phyloP scores from a whole-genome alignment of 2,888 invertebrate species.

The Serripes groenlandicus region DNA sequence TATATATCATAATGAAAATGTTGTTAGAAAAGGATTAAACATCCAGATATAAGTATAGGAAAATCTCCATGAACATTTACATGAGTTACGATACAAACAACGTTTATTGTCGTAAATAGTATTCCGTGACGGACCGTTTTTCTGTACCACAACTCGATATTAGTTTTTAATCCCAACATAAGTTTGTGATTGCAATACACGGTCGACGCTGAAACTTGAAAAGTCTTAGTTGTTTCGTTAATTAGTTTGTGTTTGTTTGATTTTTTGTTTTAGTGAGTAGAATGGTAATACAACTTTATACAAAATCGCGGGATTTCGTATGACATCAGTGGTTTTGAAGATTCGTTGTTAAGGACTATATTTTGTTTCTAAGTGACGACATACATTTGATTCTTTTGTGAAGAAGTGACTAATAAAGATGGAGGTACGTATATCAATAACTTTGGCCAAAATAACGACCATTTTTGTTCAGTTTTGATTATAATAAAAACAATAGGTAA shows the following conservation, averaged over 20 bases:
- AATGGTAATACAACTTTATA: neutral
- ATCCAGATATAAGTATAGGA: no score
- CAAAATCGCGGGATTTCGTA: neutral
- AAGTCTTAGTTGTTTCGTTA: slow-evolving; percentile 1
- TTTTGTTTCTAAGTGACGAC: slow-evolving; percentile 44
- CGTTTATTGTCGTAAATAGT: neutral
- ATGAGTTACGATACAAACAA: no score
- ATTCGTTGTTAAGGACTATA: slow-evolving; percentile 4
- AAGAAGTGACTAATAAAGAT: slow-evolving; percentile 32
- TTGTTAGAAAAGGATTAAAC: no score
- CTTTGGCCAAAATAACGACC: no score
- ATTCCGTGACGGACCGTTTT: neutral
- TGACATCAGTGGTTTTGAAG: slow-evolving; percentile 5
- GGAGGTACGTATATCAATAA: slow-evolving; percentile 58
- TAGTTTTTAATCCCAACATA: slow-evolving; percentile 3
- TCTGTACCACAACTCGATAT: no score
- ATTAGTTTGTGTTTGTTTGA: slow-evolving; percentile 4
- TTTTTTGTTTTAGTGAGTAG: slow-evolving; percentile 10
- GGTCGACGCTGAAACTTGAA: slow-evolving; percentile 5
- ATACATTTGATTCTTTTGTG: slow-evolving; percentile 5
- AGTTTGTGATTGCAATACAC: slow-evolving; percentile 22
- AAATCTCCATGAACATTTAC: no score
- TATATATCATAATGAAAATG: no score
- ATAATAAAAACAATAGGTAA: no score
- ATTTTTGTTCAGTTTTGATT: no score